Evolutionary conservation across 2,888 invertebrate genomes (phyloP).

Genomic region (Oscheius sp.): DNA sequence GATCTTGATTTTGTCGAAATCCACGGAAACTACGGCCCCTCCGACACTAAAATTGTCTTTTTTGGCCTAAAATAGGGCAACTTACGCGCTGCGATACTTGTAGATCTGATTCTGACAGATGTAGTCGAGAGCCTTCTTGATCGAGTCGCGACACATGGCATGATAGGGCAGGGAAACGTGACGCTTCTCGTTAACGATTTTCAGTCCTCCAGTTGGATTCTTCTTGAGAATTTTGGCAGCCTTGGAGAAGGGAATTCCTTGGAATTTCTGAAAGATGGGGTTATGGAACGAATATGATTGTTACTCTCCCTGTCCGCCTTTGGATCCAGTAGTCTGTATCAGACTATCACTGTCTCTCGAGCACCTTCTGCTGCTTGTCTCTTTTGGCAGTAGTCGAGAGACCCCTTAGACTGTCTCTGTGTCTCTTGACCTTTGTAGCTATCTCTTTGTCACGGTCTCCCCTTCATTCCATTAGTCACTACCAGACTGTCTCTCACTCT

Average conservation of each 20-base stretch:
- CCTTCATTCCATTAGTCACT: too few species aligned
- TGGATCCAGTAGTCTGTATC: too few species aligned
- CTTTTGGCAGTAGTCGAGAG: too few species aligned
- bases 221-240: constrained; percentile 17
- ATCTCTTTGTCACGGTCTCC: too few species aligned
- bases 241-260: constrained; percentile 27
- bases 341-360: too few species aligned
- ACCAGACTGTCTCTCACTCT: too few species aligned
- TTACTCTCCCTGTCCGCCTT: too few species aligned
- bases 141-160: constrained; percentile 4
- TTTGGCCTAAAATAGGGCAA: not conserved
- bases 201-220: constrained; percentile 23
- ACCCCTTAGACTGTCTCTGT: too few species aligned
- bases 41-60: constrained; percentile 15
- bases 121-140: constrained; percentile 16
- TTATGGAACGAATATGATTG: too few species aligned
- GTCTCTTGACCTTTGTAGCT: too few species aligned
- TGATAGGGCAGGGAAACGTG: constrained; percentile 33
- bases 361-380: too few species aligned
- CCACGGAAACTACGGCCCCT: constrained; percentile 31
- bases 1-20: constrained; percentile 7
- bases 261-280: not conserved
- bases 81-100: constrained; percentile 34
- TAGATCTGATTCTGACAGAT: constrained; percentile 5
- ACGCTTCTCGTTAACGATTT: constrained; percentile 27